Evolutionary conservation across 1,140 invertebrate genomes (phyloP).

Genomic region (Panagrolaimus sp.): DNA sequence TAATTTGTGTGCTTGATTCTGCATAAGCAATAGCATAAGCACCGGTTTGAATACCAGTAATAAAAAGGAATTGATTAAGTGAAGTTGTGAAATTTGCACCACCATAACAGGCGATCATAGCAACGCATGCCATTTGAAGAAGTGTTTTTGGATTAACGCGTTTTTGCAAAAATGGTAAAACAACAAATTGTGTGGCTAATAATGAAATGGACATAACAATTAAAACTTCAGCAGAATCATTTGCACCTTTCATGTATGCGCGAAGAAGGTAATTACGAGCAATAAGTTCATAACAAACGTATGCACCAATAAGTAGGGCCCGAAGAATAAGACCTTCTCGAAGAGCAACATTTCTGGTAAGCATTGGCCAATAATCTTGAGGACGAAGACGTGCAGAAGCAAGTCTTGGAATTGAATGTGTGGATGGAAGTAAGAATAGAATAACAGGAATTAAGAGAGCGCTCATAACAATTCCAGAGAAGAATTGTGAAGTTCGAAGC

Average conservation of each 20-base stretch:
- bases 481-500: conserved; percentile 48
- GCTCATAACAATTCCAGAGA: conserved; percentile 42
- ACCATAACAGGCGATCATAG: conserved; percentile 43
- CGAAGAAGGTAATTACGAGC: conserved; percentile 56
- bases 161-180: conserved; percentile 50
- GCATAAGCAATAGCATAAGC: conserved; percentile 57
- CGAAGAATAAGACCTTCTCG: conserved; percentile 51
- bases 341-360: conserved; percentile 50
- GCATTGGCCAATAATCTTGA: conserved; percentile 57
- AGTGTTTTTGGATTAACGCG: conserved; percentile 42
- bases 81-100: conserved; percentile 46
- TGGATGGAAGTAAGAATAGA: conserved; percentile 51
- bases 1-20: conserved; percentile 55
- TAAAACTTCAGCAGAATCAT: conserved; percentile 52
- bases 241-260: conserved; percentile 53
- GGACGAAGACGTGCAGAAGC: conserved; percentile 51
- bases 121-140: conserved; percentile 45
- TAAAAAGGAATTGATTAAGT: conserved; percentile 49
- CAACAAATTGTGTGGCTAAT: conserved; percentile 47
- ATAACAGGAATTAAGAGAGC: conserved; percentile 49
- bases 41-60: conserved; percentile 54
- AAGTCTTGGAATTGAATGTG: conserved; percentile 52
- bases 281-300: conserved; percentile 58
- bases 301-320: conserved; percentile 46
- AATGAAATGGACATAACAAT: conserved; percentile 53